Evolutionary conservation across 1,140 invertebrate genomes (phyloP), one percentile per base, ranked within the genome.

Genomic region (Trichogramma pretiosum): DNA sequence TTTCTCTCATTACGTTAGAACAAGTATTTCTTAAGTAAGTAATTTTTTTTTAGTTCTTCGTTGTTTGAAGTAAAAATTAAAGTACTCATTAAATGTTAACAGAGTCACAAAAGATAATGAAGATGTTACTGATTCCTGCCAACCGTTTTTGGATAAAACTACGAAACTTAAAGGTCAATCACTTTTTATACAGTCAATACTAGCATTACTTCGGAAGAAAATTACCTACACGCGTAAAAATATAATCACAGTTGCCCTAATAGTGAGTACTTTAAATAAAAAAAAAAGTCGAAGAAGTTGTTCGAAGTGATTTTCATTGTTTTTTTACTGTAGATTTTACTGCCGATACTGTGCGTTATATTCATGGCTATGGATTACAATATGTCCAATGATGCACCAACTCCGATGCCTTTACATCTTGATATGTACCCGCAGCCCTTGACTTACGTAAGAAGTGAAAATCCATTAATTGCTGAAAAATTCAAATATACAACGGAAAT

Each of bases 11-110:
- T 8, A 90, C 88, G 0, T 74, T 93, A 57, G 89, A 93, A 62
- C 86, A 92, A 70, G 87, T 93, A 9, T 92, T 92, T 61, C 61
- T 92, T 14, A 86, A 83, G 85, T 88, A 67, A 69, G 72, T 50
- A n/a, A n/a, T n/a, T n/a, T n/a, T n/a, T n/a, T n/a, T n/a, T n/a
- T n/a, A n/a, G n/a, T n/a, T n/a, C n/a, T n/a, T n/a, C n/a, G n/a
- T n/a, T n/a, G n/a, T n/a, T n/a, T n/a, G n/a, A 41, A 32, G n/a
- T 30, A 18, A 8, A 30, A 30, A 2, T 45, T 38, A 37, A 36
- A 9, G 39, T 41, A 43, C 32, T 47, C 35, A 38, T 18, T 14
- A 37, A 44, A 21, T 35, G n/a, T 46, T 46, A 32, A 43, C 36
- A 68, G 63, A 38, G 61, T 70, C 5, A 65, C 66, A 11, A 60